Conservation (phyloP, 1,140 invertebrate genomes). For the Caerostris darwini region DNA sequence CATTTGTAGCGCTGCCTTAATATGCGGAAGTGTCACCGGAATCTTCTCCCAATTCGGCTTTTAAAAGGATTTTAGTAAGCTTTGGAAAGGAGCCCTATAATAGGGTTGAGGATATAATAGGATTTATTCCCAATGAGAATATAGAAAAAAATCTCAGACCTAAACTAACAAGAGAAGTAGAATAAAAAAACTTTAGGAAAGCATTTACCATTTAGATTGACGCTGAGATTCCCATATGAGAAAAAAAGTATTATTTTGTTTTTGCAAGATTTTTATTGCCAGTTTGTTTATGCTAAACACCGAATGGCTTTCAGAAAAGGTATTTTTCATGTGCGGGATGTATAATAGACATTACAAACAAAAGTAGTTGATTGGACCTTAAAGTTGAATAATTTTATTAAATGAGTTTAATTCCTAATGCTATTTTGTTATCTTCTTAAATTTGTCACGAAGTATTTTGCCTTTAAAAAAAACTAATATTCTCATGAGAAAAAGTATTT, state of each 20-base stretch:
- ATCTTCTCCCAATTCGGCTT: not conserved
- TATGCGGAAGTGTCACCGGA: not conserved
- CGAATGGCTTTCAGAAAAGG: too few species aligned
- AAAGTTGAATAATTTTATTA: too few species aligned
- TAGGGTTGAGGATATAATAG: not conserved
- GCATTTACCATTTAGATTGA: slow-evolving; percentile 34
- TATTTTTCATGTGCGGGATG: too few species aligned
- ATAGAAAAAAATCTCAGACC: not conserved
- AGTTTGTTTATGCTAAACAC: too few species aligned
- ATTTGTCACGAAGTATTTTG: too few species aligned
- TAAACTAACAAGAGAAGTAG: not conserved
- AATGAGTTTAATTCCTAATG: too few species aligned
- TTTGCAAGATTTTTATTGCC: too few species aligned
- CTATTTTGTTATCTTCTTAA: too few species aligned
- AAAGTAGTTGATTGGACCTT: too few species aligned
- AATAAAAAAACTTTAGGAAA: not conserved
- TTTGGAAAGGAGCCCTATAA: slow-evolving; percentile 1
- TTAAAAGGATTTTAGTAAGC: slow-evolving; percentile 20
- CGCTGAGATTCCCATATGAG: not conserved
- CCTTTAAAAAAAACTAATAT: too few species aligned
- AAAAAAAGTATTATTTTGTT: not conserved
- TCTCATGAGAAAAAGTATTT: too few species aligned
- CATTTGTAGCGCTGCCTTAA: not conserved
- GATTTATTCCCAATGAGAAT: slow-evolving; percentile 26
- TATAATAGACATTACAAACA: too few species aligned